Conservation (phyloP, 2,113 vertebrate species). For the Erinaceus europaeus region DNA sequence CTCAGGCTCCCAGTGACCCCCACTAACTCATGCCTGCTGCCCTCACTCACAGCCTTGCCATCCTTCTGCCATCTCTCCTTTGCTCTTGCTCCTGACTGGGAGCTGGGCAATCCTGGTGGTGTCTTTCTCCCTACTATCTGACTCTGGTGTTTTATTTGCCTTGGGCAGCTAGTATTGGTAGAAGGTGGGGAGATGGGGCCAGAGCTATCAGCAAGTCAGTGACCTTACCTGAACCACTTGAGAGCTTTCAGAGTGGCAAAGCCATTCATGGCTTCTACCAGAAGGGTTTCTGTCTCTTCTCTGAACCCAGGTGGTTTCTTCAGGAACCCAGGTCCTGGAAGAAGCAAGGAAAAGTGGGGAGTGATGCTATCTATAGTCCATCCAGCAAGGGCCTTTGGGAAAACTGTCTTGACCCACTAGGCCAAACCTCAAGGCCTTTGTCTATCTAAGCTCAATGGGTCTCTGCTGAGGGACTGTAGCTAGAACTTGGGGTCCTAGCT, state of each 20-base stretch:
- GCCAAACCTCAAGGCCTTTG: background rate
- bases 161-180: background rate
- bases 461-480: too few relatives aligned
- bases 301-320: too few relatives aligned
- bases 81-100: background rate
- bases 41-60: background rate
- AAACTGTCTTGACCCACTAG: background rate
- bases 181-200: background rate
- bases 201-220: background rate
- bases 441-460: too few relatives aligned
- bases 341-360: background rate
- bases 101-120: background rate
- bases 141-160: background rate
- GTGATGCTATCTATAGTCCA: background rate
- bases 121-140: background rate
- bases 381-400: background rate
- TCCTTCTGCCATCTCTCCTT: background rate
- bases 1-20: background rate
- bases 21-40: conserved; percentile 18
- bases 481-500: background rate
- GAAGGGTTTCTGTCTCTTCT: too few relatives aligned
- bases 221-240: background rate
- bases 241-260: background rate
- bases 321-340: background rate
- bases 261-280: background rate